A percentile compares a stretch with the other conserved stretches of the same genome.
Conservation (phyloP, 1,140 invertebrate genomes). For the Caenorhabditis briggsae region DNA sequence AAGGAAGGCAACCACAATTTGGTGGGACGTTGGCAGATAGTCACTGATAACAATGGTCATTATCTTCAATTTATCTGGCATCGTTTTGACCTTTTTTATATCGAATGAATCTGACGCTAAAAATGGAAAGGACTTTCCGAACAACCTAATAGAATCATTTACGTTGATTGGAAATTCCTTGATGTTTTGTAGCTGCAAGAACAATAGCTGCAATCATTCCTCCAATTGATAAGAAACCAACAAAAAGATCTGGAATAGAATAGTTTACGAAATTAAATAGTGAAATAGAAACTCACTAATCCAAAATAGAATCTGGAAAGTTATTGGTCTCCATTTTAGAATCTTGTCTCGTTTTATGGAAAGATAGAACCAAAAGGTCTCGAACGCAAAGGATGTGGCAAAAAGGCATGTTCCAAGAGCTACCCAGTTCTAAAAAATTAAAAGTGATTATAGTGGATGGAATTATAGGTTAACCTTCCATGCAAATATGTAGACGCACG, state of each 20-base stretch:
- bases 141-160: too few relatives aligned
- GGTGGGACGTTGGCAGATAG: too few relatives aligned
- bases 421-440: slow-evolving; percentile 10
- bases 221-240: slow-evolving; percentile 40
- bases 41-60: too few relatives aligned
- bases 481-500: slow-evolving; percentile 33
- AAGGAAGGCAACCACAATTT: too few relatives aligned
- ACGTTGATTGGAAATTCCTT: not conserved
- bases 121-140: too few relatives aligned
- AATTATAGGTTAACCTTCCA: slow-evolving; percentile 17
- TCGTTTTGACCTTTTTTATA: too few relatives aligned
- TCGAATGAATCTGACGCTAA: too few relatives aligned
- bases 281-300: not conserved
- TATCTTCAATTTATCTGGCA: too few relatives aligned
- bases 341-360: slow-evolving; percentile 12
- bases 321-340: not conserved
- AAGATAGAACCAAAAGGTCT: slow-evolving; percentile 8
- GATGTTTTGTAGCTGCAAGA: slow-evolving; percentile 19
- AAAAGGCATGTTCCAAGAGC: slow-evolving; percentile 19
- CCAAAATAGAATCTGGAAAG: slow-evolving; percentile 24
- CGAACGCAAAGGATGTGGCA: slow-evolving; percentile 33
- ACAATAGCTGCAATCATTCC: slow-evolving; percentile 41
- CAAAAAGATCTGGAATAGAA: not conserved
- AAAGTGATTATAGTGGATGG: too few relatives aligned
- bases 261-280: not conserved